Conservation (phyloP, 2,113 vertebrate genomes). For the Myanophis thanlyinensis region DNA sequence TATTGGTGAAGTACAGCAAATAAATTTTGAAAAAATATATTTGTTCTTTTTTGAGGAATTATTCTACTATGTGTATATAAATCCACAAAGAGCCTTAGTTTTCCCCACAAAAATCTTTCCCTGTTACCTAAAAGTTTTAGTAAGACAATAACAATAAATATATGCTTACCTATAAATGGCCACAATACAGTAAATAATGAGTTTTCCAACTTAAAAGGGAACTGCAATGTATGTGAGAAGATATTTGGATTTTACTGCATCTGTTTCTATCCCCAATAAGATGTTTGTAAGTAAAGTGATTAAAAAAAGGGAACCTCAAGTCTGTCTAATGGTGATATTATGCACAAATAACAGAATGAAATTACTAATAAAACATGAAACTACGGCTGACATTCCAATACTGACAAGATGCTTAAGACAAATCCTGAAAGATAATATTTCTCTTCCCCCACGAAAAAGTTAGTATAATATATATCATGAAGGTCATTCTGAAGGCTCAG, state of each 20-base stretch:
- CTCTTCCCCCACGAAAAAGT: background rate
- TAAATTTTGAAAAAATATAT: background rate
- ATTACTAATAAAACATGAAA: background rate
- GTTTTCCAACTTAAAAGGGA: background rate
- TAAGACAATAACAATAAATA: background rate
- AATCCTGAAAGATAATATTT: background rate
- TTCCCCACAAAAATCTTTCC: background rate
- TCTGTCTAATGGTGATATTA: background rate
- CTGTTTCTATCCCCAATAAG: background rate
- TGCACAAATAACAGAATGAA: slow-evolving; percentile 1
- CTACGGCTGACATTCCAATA: background rate
- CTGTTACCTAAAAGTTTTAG: slow-evolving; percentile 8
- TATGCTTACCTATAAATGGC: background rate
- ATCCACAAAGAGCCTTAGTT: background rate
- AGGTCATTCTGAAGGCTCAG: slow-evolving; percentile 32
- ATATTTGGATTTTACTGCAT: slow-evolving; percentile 4
- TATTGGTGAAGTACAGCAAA: slow-evolving; percentile 41
- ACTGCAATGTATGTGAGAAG: background rate
- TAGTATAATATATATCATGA: background rate
- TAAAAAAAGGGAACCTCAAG: background rate
- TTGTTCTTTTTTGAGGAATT: background rate
- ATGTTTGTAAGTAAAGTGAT: background rate
- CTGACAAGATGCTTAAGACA: background rate
- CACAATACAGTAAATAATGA: slow-evolving; percentile 18
- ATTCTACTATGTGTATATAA: background rate